Evolutionary conservation across 2,113 vertebrate genomes (phyloP).

Genomic region (Hypanus sabinus): DNA sequence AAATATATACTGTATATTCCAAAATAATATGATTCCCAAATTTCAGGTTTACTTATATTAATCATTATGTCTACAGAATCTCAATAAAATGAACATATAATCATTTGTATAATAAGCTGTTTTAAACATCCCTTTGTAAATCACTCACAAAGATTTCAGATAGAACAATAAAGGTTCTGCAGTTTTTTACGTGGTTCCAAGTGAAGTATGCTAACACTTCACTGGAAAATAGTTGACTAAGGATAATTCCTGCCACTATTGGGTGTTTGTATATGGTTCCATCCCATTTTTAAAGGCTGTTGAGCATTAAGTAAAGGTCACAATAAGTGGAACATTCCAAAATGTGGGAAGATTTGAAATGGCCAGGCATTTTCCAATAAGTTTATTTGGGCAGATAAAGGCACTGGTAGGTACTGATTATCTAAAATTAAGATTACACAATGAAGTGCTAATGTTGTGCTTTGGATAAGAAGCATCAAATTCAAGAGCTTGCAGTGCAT

Average conservation of each 20-base stretch:
- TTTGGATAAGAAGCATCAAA: background rate
- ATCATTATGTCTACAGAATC: background rate
- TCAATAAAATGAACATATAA: background rate
- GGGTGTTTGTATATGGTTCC: no score
- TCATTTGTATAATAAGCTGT: background rate
- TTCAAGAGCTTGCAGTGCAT: background rate
- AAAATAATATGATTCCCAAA: background rate
- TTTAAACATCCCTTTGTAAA: background rate
- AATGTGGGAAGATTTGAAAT: background rate
- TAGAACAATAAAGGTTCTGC: background rate
- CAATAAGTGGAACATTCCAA: background rate
- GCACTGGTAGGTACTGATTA: background rate
- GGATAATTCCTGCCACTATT: no score
- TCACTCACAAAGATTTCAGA: background rate
- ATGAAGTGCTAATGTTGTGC: background rate
- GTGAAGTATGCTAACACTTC: background rate
- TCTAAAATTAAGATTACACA: background rate
- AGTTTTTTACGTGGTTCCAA: background rate
- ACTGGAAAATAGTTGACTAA: background rate
- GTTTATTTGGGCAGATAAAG: background rate
- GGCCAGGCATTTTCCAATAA: background rate
- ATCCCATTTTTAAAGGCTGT: background rate
- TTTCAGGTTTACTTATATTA: background rate
- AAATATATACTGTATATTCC: background rate
- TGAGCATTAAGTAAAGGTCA: background rate